Evolutionary conservation across 2,797 vertebrate genomes (phyloP), one percentile per base, ranked within the genome.

Genomic region (Sus cebifrons): DNA sequence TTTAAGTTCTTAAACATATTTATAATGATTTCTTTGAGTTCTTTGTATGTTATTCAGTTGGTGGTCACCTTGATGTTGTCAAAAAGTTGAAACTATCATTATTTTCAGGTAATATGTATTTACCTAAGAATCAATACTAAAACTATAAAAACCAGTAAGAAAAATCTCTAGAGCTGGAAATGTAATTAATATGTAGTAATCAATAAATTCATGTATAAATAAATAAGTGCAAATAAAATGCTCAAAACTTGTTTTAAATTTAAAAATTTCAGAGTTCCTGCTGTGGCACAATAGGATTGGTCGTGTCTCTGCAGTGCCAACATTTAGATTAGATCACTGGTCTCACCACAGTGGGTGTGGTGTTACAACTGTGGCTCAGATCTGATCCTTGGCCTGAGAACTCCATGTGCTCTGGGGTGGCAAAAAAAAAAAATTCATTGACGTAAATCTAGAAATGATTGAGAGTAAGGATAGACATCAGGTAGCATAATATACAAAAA

Each of bases 1-100:
- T 85, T 65, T 68, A 18, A 93, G 44, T 93, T 12, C 40, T 73
- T 87, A 74, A 56, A n/a, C 44, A 64, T 81, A 62, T 56, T 81
- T 82, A 89, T 77, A 13, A 52, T 64, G 68, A 56, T 23, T 58
- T 78, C n/a, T 36, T 44, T 60, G 9, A 75, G 49, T 27, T 82
- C 4, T 60, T 40, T 70, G 13, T 32, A 7, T 86, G 15, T 82
- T 77, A 58, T 64, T 79, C 17, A 44, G 60, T 56, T 56, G 29
- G 49, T 23, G 44, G 6, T 83, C 40, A 90, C 25, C 8, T 32
- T 58, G 27, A 88, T 91, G 27, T 88, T 84, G 4, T 27, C 40
- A 60, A 81, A 86, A 36, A 58, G 29, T 73, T 70, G 4, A 75
- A 67, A 60, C 3, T 93, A 54, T 52, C 83, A 82, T 52, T 83